Evolutionary conservation across 2,888 invertebrate species (phyloP).

Genomic region (Dione vanillae): DNA sequence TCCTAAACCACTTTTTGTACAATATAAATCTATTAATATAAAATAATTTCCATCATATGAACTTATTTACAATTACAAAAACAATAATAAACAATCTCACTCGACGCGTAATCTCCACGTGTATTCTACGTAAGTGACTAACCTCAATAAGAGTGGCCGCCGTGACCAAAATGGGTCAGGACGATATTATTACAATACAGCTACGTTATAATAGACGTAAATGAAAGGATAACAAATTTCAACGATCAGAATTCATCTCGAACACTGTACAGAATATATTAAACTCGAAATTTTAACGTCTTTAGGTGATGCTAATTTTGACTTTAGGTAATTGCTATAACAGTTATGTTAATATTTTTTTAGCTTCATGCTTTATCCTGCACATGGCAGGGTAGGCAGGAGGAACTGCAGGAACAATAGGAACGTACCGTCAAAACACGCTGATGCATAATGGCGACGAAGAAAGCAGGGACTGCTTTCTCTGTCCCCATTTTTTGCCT

Average conservation of each 20-base stretch:
- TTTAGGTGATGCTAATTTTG: neutral
- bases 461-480: too few relatives aligned
- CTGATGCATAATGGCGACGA: too few relatives aligned
- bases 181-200: neutral
- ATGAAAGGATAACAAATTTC: neutral
- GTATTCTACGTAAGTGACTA: neutral
- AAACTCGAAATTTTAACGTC: neutral
- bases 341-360: too few relatives aligned
- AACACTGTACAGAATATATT: neutral
- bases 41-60: neutral
- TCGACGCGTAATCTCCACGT: neutral
- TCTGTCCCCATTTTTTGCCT: too few relatives aligned
- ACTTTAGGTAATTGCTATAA: neutral
- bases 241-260: neutral
- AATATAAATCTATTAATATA: too few relatives aligned
- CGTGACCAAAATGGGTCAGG: constrained; percentile 5
- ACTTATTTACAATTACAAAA: neutral
- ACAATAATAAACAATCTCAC: neutral
- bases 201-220: neutral
- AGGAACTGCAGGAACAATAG: too few relatives aligned
- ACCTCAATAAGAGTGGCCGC: neutral
- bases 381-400: too few relatives aligned
- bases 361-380: too few relatives aligned
- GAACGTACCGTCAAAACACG: too few relatives aligned
- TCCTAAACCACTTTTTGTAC: too few relatives aligned